These are phyloP conservation scores for Timema podura DNA, from an alignment of 2,888 invertebrate species.

Conservation along the genomic window DNA sequence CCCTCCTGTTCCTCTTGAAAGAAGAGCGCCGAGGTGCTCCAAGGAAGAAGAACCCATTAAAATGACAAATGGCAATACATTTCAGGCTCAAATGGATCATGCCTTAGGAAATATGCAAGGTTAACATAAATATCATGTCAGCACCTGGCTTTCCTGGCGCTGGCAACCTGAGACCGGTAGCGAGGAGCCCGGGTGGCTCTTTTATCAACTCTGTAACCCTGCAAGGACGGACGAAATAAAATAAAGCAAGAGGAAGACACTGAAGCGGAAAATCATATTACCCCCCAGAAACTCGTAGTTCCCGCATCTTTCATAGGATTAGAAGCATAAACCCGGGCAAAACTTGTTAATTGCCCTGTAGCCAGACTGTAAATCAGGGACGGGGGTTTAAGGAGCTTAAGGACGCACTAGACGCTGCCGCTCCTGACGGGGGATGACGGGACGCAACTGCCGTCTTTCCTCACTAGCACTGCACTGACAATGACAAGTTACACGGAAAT, in stretches of 20 bases:
- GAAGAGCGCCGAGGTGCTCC: background rate
- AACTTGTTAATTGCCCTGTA: conserved; percentile 49
- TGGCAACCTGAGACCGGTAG: conserved; percentile 13
- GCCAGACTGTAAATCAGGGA: conserved; percentile 30
- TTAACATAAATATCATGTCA: conserved; percentile 27
- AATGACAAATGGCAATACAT: conserved; percentile 31
- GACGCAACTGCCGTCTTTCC: too few species aligned
- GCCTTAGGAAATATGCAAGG: conserved; percentile 28
- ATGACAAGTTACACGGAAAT: too few species aligned
- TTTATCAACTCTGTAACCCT: too few species aligned
- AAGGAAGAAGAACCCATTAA: conserved; percentile 25
- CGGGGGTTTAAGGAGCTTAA: conserved; percentile 31
- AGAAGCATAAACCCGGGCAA: conserved; percentile 44
- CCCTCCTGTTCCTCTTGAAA: background rate
- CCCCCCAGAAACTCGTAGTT: conserved; percentile 26
- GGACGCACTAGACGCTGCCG: background rate
- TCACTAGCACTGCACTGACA: too few species aligned
- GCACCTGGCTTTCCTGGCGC: conserved; percentile 24
- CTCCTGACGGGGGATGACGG: conserved; percentile 7
- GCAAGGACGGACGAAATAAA: conserved; percentile 22
- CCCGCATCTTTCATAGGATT: conserved; percentile 50
- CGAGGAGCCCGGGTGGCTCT: background rate
- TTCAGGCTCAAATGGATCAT: conserved; percentile 31
- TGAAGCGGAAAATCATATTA: conserved; percentile 29
- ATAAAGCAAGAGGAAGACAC: conserved; percentile 18